Percentiles rank a stretch among this genome's conserved stretches.
phyloP scores from a whole-genome alignment of 2,113 vertebrate species.

The Brienomyrus brachyistius region DNA sequence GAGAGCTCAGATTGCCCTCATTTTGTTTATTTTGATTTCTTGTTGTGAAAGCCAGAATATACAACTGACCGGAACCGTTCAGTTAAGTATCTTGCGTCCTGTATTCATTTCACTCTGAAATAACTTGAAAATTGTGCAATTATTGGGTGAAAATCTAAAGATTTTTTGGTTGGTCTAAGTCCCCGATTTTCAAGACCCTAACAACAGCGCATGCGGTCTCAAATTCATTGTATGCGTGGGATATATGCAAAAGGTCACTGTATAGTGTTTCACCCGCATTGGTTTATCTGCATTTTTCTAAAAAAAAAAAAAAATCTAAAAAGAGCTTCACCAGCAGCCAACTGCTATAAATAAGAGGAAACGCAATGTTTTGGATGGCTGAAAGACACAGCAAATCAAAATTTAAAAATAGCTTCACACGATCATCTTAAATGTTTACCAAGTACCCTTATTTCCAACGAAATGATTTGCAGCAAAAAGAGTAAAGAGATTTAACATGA shows the following conservation, averaged over 20 bases:
- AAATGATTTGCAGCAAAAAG: conserved; percentile 38
- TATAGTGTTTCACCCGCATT: conserved; percentile 19
- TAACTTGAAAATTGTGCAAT: background rate
- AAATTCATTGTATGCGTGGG: background rate
- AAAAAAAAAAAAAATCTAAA: background rate
- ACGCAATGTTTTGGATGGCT: background rate
- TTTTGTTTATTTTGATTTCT: background rate
- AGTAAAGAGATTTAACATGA: conserved; percentile 32
- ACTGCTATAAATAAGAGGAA: background rate
- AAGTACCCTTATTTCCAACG: conserved; percentile 19
- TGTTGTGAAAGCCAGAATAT: background rate
- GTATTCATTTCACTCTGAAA: background rate
- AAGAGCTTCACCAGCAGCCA: background rate
- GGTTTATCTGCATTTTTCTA: conserved; percentile 18
- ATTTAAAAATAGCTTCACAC: conserved; percentile 21
- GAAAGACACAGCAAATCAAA: background rate
- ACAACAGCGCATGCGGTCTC: background rate
- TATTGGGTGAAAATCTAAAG: background rate
- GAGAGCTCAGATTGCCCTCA: background rate
- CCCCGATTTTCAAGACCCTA: background rate
- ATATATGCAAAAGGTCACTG: background rate
- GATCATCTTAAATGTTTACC: background rate
- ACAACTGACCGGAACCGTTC: background rate
- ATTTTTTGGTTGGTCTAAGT: background rate
- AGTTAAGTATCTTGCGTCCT: background rate